phyloP scores from a whole-genome alignment of 2,888 invertebrate genomes.

The Volucella bombylans region DNA sequence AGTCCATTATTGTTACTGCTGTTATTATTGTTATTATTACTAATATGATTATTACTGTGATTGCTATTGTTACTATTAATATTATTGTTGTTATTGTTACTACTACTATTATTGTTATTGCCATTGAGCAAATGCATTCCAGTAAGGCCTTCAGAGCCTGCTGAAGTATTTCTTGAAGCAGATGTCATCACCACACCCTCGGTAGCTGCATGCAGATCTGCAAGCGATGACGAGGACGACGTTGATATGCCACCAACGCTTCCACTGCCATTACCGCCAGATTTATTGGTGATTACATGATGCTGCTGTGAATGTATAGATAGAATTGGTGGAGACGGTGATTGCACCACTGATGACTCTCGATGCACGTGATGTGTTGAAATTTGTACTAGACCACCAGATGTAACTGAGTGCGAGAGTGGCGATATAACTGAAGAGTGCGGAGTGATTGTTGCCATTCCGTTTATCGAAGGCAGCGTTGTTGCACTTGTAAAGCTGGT shows the following conservation, averaged over 20 bases:
- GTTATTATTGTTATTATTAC: conserved; percentile 74
- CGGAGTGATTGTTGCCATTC: conserved; percentile 83
- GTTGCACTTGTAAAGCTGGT: conserved; percentile 70
- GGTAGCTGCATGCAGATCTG: conserved; percentile 47
- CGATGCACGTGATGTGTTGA: conserved; percentile 82
- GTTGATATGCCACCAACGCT: conserved; percentile 40
- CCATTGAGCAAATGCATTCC: conserved; percentile 64
- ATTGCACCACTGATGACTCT: conserved; percentile 83
- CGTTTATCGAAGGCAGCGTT: conserved; percentile 83
- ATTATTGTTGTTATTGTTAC: conserved; percentile 49
- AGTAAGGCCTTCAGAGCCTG: conserved; percentile 58
- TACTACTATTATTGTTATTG: conserved; percentile 62
- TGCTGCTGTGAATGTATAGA: conserved; percentile 79
- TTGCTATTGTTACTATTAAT: conserved; percentile 48
- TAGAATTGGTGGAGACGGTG: conserved; percentile 82
- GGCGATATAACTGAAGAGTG: conserved; percentile 74
- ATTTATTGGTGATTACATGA: conserved; percentile 61
- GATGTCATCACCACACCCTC: conserved; percentile 72
- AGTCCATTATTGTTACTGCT: conserved; percentile 76
- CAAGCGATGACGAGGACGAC: conserved; percentile 53
- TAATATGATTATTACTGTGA: conserved; percentile 69
- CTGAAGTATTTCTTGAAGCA: conserved; percentile 42
- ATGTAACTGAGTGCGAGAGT: conserved; percentile 74
- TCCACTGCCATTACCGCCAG: conserved; percentile 9
- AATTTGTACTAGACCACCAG: conserved; percentile 83